These are phyloP conservation scores for Rutpela maculata DNA, from an alignment of 2,888 invertebrate genomes.

Conservation along the genomic window DNA sequence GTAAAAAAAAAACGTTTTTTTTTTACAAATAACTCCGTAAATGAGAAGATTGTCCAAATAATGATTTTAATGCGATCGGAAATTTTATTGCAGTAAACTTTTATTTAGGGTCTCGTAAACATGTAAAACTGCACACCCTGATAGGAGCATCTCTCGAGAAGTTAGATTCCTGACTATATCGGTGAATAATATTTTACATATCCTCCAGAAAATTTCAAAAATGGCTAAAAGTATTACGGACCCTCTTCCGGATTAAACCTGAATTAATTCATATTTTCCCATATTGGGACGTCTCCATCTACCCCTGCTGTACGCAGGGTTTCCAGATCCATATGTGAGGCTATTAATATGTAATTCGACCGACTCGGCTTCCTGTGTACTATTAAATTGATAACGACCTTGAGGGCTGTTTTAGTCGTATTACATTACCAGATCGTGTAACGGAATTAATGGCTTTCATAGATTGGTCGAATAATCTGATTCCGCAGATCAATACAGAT, in stretches of 20 bases:
- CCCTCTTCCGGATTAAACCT: neutral
- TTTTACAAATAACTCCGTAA: too few relatives aligned
- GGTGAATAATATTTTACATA: neutral
- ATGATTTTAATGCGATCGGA: too few relatives aligned
- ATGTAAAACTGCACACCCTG: too few relatives aligned
- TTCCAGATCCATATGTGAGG: slow-evolving; percentile 14
- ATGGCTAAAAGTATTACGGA: neutral
- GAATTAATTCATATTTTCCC: slow-evolving; percentile 7
- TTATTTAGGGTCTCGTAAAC: too few relatives aligned
- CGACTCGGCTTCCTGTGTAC: slow-evolving; percentile 24
- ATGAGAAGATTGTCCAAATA: too few relatives aligned
- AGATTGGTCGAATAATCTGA: neutral
- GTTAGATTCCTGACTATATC: too few relatives aligned
- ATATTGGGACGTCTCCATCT: neutral
- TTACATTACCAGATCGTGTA: slow-evolving; percentile 27
- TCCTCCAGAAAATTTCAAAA: neutral
- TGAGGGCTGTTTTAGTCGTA: slow-evolving; percentile 24
- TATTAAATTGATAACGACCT: slow-evolving; percentile 28
- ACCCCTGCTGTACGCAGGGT: slow-evolving; percentile 8
- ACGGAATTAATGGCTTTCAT: slow-evolving; percentile 16
- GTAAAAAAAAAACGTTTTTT: too few relatives aligned
- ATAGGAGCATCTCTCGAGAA: too few relatives aligned
- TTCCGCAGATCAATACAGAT: neutral
- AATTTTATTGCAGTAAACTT: too few relatives aligned
- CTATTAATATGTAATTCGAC: slow-evolving; percentile 31